Percentiles rank a stretch among this genome's conserved stretches.
phyloP scores from a whole-genome alignment of 2,888 invertebrate genomes.

The Athetis lepigone region DNA sequence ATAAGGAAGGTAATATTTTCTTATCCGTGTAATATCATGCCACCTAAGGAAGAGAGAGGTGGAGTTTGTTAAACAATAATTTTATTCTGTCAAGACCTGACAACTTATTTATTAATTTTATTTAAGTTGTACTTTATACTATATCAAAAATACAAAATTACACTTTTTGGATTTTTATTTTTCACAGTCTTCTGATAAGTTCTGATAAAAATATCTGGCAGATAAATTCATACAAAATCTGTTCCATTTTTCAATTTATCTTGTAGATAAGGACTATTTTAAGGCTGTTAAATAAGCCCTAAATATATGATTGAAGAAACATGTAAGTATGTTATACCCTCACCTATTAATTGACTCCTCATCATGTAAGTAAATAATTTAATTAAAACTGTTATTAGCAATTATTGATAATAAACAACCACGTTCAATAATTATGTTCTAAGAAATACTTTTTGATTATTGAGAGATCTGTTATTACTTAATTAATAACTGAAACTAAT shows the following conservation, averaged over 20 bases:
- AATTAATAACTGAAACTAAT: constrained; percentile 37
- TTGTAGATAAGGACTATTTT: too few relatives aligned
- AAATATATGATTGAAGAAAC: neutral
- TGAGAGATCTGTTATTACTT: constrained; percentile 31
- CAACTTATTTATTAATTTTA: constrained; percentile 11
- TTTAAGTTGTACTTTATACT: constrained; percentile 2
- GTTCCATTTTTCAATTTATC: too few relatives aligned
- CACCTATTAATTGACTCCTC: neutral
- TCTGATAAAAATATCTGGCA: too few relatives aligned
- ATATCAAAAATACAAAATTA: too few relatives aligned
- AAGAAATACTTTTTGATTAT: constrained; percentile 12
- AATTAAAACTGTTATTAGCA: constrained; percentile 23
- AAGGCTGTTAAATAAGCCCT: too few relatives aligned
- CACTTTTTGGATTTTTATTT: too few relatives aligned
- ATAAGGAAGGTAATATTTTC: constrained; percentile 41
- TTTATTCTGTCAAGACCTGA: constrained; percentile 23
- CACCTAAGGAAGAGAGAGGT: constrained; percentile 23
- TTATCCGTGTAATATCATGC: constrained; percentile 40
- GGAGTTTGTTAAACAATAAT: constrained; percentile 35
- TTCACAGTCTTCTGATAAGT: neutral
- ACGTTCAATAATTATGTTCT: neutral
- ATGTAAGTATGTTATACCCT: neutral
- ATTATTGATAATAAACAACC: constrained; percentile 7
- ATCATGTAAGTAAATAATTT: neutral
- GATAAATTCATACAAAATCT: too few relatives aligned